Conservation (phyloP, 2,113 vertebrate genomes). For the Pogonocichla stellata region DNA sequence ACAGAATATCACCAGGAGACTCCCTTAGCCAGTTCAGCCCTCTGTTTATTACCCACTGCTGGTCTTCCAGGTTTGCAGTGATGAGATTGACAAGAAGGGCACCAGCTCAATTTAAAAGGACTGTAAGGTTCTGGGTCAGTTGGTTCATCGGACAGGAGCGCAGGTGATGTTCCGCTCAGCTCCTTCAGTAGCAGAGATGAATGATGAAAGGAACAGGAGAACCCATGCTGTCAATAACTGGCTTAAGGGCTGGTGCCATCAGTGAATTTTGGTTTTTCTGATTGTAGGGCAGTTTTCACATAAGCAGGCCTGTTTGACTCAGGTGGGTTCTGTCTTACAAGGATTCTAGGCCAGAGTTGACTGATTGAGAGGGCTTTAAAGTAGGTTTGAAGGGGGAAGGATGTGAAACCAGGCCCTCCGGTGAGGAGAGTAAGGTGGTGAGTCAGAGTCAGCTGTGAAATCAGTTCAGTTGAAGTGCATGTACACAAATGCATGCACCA, state of each 20-base stretch:
- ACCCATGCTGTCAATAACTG: not conserved
- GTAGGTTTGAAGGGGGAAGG: not conserved
- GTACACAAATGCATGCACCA: no score
- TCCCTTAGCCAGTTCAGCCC: not conserved
- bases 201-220: not conserved
- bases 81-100: not conserved
- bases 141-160: accelerated
- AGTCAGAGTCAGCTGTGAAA: not conserved
- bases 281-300: not conserved
- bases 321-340: not conserved
- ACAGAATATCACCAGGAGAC: not conserved
- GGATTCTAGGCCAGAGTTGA: not conserved
- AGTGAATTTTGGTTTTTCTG: not conserved
- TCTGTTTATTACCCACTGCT: not conserved
- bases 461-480: not conserved
- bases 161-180: not conserved
- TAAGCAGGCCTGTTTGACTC: not conserved
- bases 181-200: not conserved
- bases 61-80: not conserved
- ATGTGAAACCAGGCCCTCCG: not conserved
- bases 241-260: not conserved
- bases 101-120: not conserved
- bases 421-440: not conserved
- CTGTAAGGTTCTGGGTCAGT: accelerated
- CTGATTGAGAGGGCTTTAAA: not conserved